A percentile compares a stretch with the other conserved stretches of the same genome.
phyloP scores from a whole-genome alignment of 2,888 invertebrate genomes.

The Anthophora plumipes region DNA sequence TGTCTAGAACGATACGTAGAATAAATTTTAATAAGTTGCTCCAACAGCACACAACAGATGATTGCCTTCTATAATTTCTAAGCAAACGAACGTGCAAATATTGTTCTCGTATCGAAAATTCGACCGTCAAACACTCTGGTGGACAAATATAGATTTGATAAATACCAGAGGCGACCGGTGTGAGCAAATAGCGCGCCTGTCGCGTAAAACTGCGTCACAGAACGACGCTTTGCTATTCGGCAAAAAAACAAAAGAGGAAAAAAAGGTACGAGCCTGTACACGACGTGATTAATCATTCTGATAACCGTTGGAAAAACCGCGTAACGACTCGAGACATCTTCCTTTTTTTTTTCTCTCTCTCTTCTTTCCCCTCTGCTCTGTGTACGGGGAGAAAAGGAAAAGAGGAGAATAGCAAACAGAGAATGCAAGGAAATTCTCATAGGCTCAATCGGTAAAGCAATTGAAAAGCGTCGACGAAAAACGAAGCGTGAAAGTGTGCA shows the following conservation, averaged over 20 bases:
- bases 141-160: constrained; percentile 36
- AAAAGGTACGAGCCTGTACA: background rate
- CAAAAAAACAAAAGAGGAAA: background rate
- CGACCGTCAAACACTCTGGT: background rate
- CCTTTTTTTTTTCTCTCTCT: background rate
- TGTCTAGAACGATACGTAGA: no score
- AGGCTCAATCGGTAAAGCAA: background rate
- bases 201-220: constrained; percentile 1
- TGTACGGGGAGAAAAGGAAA: background rate
- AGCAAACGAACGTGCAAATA: background rate
- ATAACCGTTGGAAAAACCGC: constrained; percentile 22
- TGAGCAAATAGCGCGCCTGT: constrained; percentile 12
- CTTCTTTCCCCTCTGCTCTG: background rate
- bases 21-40: no score
- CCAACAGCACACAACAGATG: background rate
- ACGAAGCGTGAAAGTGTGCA: background rate
- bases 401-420: no score
- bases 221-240: background rate
- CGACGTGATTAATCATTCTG: constrained; percentile 40
- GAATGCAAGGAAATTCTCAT: background rate
- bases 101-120: background rate
- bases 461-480: background rate
- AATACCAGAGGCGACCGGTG: background rate
- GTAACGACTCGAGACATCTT: constrained; percentile 25
- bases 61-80: background rate